Evolutionary conservation across 2,797 vertebrate genomes (phyloP), one percentile per base, ranked within the genome.

Genomic region (Pelodytes ibericus): DNA sequence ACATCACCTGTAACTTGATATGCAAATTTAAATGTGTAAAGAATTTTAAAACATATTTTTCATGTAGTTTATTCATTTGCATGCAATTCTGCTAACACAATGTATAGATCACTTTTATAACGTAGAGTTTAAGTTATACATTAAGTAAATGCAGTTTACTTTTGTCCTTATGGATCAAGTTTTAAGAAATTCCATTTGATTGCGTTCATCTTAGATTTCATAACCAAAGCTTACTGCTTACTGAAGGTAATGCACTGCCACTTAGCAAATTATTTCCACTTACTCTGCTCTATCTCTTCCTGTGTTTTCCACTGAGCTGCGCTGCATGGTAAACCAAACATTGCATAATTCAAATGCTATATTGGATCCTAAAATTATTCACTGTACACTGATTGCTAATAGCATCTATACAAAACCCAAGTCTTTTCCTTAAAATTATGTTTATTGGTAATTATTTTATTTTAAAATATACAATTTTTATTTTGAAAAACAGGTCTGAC

Each of bases 181-280:
- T 65, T 65, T 67, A 67, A 53, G 29, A 49, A 53, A 53, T 22
- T 26, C 2, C n/a, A 70, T 56, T 10, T 1, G 29, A 57, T 57
- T 26, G 8, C 25, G 15, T 9, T 33, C 16, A 9, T 53, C 27
- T 10, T 53, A 27, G 44, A 51, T 67, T 13, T 31, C 10, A 16
- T 13, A 13, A 10, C 18, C 18, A 16, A 16, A 44, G 10, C 15
- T 16, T n/a, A 10, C 15, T 30, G 4, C 44, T 30, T 67, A 18
- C 31, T n/a, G 20, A 41, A 13, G 22, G 22, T 9, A 57, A 33
- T n/a, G 31, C 27, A 24, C 13, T 11, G 26, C 29, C 41, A 13
- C 15, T 44, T 44, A 44, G 41, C 41, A 44, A 44, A 70, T 57
- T 24, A 26, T 59, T 33, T 26, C 53, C n/a, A 51, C 53, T 44